phyloP scores from a whole-genome alignment of 2,113 vertebrate species.

The Genyomyrus donnyi region DNA sequence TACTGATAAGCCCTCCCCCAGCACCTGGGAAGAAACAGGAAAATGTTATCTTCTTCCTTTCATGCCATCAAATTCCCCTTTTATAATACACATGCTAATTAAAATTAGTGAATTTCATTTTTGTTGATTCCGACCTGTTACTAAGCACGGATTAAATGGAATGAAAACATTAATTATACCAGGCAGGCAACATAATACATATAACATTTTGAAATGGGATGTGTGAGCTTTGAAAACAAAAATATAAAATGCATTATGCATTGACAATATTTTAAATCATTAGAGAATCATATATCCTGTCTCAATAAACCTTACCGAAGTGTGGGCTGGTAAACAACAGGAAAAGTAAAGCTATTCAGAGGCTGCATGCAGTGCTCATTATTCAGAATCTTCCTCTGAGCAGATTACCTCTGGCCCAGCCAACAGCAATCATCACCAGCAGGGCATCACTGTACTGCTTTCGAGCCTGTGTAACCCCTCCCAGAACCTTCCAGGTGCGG shows the following conservation, averaged over 20 bases:
- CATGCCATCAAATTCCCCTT: background rate
- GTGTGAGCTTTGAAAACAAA: background rate
- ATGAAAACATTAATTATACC: background rate
- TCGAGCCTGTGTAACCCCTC: conserved; percentile 73
- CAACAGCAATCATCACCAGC: conserved; percentile 84
- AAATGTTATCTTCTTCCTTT: background rate
- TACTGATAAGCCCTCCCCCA: conserved; percentile 80
- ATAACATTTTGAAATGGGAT: background rate
- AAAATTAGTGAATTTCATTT: background rate
- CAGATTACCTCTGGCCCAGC: conserved; percentile 86
- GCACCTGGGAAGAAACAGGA: conserved; percentile 66
- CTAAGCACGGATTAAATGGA: background rate
- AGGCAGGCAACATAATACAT: background rate
- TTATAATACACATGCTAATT: background rate
- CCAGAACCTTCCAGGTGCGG: conserved; percentile 86
- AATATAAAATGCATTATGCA: background rate
- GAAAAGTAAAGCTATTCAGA: background rate
- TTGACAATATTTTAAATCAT: background rate
- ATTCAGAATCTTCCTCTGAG: background rate
- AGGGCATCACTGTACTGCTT: conserved; percentile 77
- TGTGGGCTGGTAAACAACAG: background rate
- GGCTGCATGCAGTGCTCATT: background rate
- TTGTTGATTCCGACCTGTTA: too few species aligned
- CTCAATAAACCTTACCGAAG: background rate
- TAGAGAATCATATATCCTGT: background rate